Conservation (phyloP, 2,113 vertebrate species). For the Alethe castanea region DNA sequence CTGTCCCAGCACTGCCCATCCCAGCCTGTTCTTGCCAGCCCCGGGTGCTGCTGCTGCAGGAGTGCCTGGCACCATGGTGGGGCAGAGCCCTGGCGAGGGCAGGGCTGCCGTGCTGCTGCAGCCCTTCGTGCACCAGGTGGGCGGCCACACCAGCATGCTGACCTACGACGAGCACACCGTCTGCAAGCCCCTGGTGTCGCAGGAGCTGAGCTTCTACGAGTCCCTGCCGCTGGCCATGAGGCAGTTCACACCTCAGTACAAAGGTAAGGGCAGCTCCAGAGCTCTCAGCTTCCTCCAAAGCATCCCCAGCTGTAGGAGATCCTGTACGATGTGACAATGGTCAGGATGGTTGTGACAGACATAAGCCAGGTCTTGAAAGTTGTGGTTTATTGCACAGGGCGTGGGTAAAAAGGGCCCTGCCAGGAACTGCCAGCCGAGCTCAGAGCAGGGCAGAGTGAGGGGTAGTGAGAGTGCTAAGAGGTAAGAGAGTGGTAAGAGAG, state of each 20-base stretch:
- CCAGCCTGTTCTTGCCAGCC: rapidly evolving
- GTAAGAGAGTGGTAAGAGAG: too few species aligned
- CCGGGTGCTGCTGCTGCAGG: rapidly evolving
- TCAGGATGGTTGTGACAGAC: too few species aligned
- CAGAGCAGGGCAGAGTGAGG: too few species aligned
- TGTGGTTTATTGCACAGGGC: too few species aligned
- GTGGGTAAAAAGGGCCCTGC: too few species aligned
- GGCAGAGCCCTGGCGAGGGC: conserved; percentile 28
- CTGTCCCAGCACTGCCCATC: rapidly evolving
- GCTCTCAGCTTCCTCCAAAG: not conserved
- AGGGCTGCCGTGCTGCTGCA: conserved; percentile 55
- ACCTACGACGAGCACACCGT: conserved; percentile 72
- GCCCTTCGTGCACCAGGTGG: conserved; percentile 80
- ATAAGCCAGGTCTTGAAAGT: too few species aligned
- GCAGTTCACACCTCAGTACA: conserved; percentile 77
- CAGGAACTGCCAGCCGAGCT: too few species aligned
- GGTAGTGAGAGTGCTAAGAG: too few species aligned
- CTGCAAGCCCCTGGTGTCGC: conserved; percentile 76
- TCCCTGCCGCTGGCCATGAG: conserved; percentile 74
- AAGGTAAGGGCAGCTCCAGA: conserved; percentile 57
- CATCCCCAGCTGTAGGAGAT: not conserved
- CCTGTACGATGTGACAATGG: too few species aligned
- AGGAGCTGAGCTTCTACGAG: conserved; percentile 76
- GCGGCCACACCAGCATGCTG: conserved; percentile 77
- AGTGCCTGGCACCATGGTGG: conserved; percentile 59